These are phyloP conservation scores for Vombatus ursinus DNA, from an alignment of 2,113 vertebrate species.

Conservation along the genomic window DNA sequence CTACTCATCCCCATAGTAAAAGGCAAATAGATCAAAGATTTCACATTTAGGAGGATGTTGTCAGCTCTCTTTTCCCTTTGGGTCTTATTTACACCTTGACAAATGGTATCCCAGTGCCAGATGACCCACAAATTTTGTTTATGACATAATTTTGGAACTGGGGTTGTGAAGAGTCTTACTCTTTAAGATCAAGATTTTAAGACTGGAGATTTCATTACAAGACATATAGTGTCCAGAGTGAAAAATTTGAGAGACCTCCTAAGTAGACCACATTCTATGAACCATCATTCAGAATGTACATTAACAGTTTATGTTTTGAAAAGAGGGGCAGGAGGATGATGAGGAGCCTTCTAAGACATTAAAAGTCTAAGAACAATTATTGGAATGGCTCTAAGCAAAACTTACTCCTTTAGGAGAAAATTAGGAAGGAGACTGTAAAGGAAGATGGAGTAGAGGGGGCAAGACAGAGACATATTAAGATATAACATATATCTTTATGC, in stretches of 20 bases:
- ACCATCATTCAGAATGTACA: background rate
- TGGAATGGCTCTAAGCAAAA: background rate
- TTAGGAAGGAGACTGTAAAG: background rate
- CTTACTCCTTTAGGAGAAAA: background rate
- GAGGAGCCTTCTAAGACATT: background rate
- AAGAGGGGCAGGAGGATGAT: background rate
- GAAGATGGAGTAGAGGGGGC: background rate
- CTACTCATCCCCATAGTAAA: background rate
- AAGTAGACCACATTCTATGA: background rate
- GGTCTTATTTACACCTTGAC: background rate
- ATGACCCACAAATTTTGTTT: background rate
- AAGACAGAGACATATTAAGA: background rate
- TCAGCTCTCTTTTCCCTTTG: background rate
- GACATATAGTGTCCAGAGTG: background rate
- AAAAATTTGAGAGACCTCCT: background rate
- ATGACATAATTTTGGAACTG: background rate
- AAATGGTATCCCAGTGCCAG: background rate
- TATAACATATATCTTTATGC: background rate
- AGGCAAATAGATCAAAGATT: background rate
- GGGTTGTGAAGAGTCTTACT: background rate
- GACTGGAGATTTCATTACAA: background rate
- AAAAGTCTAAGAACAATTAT: background rate
- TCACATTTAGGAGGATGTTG: background rate
- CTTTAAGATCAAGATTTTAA: background rate
- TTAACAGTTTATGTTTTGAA: background rate